Evolutionary conservation across 1,140 invertebrate genomes (phyloP).

Genomic region (Lordiphosa collinella): DNA sequence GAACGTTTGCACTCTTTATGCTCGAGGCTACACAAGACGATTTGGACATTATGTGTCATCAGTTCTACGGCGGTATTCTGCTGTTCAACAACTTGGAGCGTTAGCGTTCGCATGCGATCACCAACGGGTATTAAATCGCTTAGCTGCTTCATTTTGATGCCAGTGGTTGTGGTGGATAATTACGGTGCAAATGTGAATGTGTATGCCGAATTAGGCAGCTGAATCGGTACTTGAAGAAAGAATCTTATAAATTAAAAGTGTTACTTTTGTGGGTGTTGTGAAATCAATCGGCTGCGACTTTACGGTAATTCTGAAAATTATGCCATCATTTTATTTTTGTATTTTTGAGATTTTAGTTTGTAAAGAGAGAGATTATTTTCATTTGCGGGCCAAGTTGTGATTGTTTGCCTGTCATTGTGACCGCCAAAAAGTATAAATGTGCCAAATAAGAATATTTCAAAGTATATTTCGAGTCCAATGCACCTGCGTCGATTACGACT

Average conservation of each 20-base stretch:
- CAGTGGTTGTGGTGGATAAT: slow-evolving; percentile 53
- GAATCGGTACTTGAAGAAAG: no score
- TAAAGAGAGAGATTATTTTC: slow-evolving; percentile 16
- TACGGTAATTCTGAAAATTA: slow-evolving; percentile 40
- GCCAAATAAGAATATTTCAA: slow-evolving; percentile 2
- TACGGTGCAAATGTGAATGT: slow-evolving; percentile 20
- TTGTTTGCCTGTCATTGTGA: slow-evolving; percentile 25
- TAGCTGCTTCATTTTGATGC: slow-evolving; percentile 33
- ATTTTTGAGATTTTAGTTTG: slow-evolving; percentile 15
- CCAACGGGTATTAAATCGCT: slow-evolving; percentile 7
- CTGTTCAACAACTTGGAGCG: slow-evolving; percentile 35
- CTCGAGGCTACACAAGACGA: slow-evolving; percentile 51
- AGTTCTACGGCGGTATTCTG: slow-evolving; percentile 58
- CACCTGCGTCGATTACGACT: background rate
- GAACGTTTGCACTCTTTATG: slow-evolving; percentile 34
- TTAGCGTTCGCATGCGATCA: slow-evolving; percentile 45
- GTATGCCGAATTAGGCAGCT: slow-evolving; percentile 44
- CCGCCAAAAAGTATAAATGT: slow-evolving; percentile 19
- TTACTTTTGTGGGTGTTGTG: background rate
- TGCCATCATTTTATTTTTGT: background rate
- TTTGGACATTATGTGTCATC: slow-evolving; percentile 40
- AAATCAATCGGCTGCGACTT: background rate
- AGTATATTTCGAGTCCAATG: slow-evolving; percentile 18
- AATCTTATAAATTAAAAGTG: background rate
- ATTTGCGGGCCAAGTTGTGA: slow-evolving; percentile 18